phyloP scores from a whole-genome alignment of 2,797 vertebrate species.

The Pseudochirops corinnae region DNA sequence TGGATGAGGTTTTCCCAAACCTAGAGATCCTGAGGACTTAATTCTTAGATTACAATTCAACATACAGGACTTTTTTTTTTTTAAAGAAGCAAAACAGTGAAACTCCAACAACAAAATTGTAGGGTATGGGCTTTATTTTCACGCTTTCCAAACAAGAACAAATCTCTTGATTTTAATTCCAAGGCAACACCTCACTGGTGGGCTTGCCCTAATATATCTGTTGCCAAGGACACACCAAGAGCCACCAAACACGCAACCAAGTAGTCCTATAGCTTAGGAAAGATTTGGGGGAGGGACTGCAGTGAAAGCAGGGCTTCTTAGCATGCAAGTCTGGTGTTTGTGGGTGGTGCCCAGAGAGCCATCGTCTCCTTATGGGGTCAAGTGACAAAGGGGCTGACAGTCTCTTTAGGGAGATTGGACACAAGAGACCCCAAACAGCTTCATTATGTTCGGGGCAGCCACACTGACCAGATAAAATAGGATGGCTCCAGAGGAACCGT shows the following conservation, averaged over 20 bases:
- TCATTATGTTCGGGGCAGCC: conserved; percentile 28
- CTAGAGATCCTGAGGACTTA: conserved; percentile 31
- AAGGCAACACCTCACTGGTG: background rate
- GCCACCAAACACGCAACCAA: conserved; percentile 43
- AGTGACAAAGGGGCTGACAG: conserved; percentile 41
- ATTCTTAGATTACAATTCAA: background rate
- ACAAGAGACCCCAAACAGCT: conserved; percentile 60
- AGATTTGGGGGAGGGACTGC: background rate
- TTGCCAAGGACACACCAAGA: conserved; percentile 18
- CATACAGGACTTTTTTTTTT: conserved; percentile 6
- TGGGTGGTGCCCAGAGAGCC: background rate
- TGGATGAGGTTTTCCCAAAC: background rate
- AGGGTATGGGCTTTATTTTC: conserved; percentile 1
- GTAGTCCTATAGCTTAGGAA: background rate
- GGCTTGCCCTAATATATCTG: conserved; percentile 1
- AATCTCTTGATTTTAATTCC: conserved; percentile 23
- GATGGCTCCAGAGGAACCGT: conserved; percentile 60
- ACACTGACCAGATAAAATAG: conserved; percentile 50
- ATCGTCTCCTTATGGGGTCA: conserved; percentile 2
- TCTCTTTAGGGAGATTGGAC: conserved; percentile 48
- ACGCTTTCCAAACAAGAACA: conserved; percentile 28
- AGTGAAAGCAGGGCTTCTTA: conserved; percentile 4
- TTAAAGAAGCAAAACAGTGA: background rate
- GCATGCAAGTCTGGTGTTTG: background rate
- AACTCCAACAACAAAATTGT: conserved; percentile 21